Percentiles rank a stretch among this genome's conserved stretches.
These are phyloP conservation scores for Callipepla californica DNA, from an alignment of 2,113 vertebrate species.

Conservation along the genomic window DNA sequence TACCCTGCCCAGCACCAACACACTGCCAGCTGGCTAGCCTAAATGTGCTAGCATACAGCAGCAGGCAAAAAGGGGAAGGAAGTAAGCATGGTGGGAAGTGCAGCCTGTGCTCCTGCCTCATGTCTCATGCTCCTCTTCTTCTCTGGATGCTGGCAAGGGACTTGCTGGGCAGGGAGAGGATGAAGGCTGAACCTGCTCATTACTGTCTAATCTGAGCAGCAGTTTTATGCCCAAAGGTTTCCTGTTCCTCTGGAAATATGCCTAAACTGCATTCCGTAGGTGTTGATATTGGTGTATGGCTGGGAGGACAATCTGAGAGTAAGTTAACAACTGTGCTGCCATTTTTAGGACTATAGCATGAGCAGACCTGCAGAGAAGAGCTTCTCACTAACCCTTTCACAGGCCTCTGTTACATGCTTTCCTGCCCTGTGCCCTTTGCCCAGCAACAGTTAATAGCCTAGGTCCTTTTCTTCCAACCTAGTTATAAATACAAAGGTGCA, in stretches of 20 bases:
- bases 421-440: neutral
- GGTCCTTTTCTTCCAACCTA: neutral
- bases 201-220: neutral
- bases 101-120: neutral
- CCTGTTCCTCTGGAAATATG: neutral
- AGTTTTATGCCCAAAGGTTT: conserved; percentile 3
- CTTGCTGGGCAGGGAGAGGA: neutral
- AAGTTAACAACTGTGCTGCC: neutral
- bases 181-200: neutral
- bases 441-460: neutral
- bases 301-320: neutral
- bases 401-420: neutral
- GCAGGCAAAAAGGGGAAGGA: neutral
- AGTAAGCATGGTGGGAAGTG: neutral
- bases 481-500: neutral
- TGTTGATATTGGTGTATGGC: neutral
- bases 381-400: neutral
- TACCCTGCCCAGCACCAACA: neutral
- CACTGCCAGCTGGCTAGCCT: neutral
- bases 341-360: neutral
- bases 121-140: neutral
- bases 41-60: neutral
- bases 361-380: neutral
- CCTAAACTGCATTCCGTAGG: neutral
- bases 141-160: neutral